Conservation (phyloP, 2,797 vertebrate genomes). For the Furcifer pardalis region DNA sequence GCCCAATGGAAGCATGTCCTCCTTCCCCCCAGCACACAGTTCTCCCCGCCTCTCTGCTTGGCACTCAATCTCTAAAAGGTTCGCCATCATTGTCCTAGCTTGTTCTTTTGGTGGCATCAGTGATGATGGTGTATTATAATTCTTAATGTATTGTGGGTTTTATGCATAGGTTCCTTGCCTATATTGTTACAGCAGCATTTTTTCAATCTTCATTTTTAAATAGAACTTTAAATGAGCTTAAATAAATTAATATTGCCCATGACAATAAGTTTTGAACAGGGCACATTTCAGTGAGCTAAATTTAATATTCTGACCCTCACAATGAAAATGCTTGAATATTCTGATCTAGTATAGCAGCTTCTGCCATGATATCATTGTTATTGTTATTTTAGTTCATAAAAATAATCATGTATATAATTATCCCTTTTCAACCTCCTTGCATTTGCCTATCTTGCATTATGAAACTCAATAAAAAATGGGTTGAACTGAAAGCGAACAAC, state of each 20-base stretch:
- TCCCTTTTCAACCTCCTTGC: slow-evolving; percentile 43
- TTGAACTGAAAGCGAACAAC: slow-evolving; percentile 48
- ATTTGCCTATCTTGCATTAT: slow-evolving; percentile 43
- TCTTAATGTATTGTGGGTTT: not conserved
- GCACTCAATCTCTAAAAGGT: too few relatives aligned
- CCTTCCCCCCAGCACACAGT: too few relatives aligned
- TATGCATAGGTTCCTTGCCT: not conserved
- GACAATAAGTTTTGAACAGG: slow-evolving; percentile 11
- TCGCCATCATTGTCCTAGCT: too few relatives aligned
- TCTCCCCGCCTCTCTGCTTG: too few relatives aligned
- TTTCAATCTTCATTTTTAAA: not conserved
- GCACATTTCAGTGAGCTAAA: not conserved
- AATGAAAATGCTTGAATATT: not conserved
- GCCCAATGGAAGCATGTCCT: too few relatives aligned
- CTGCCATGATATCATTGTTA: slow-evolving; percentile 43
- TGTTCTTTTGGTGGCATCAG: too few relatives aligned
- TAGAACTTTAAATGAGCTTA: not conserved
- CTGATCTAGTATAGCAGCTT: slow-evolving; percentile 6
- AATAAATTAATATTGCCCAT: not conserved
- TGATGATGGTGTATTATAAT: not conserved
- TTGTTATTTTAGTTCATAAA: slow-evolving; percentile 44
- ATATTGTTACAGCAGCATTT: not conserved
- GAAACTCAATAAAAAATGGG: slow-evolving; percentile 51
- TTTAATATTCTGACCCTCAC: slow-evolving; percentile 32
- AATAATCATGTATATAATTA: slow-evolving; percentile 62